These are phyloP conservation scores for Bubalus kerabau DNA, from an alignment of 2,113 vertebrate species.

Conservation along the genomic window DNA sequence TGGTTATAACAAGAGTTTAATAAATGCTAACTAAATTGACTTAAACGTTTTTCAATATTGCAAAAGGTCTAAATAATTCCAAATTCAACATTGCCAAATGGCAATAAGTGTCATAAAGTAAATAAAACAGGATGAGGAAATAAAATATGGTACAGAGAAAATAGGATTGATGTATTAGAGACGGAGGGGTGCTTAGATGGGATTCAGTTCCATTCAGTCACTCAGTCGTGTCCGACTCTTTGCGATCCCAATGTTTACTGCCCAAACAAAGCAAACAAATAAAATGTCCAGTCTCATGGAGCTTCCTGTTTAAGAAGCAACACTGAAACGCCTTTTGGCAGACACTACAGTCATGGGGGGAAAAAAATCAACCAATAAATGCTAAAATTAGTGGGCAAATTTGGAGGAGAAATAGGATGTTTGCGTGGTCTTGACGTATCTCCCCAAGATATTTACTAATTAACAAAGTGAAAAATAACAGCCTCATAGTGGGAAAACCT, in stretches of 20 bases:
- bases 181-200: not conserved
- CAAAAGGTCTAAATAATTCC: not conserved
- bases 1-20: not conserved
- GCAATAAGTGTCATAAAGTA: not conserved
- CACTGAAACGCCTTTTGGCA: not conserved
- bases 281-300: not conserved
- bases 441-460: not conserved
- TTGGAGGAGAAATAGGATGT: not conserved
- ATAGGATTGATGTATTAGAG: not conserved
- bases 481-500: not conserved
- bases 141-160: not conserved
- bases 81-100: not conserved
- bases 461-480: not conserved
- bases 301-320: not conserved
- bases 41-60: not conserved
- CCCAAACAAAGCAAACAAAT: not conserved
- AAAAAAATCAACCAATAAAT: not conserved
- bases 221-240: not conserved
- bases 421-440: not conserved
- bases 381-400: not conserved
- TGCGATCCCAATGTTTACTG: not conserved
- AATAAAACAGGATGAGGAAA: not conserved
- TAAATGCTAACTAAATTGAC: not conserved
- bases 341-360: not conserved
- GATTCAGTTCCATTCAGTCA: not conserved